A percentile compares a stretch with the other conserved stretches of the same genome.
phyloP scores from a whole-genome alignment of 2,113 vertebrate species.

The Hyperoodon ampullatus region DNA sequence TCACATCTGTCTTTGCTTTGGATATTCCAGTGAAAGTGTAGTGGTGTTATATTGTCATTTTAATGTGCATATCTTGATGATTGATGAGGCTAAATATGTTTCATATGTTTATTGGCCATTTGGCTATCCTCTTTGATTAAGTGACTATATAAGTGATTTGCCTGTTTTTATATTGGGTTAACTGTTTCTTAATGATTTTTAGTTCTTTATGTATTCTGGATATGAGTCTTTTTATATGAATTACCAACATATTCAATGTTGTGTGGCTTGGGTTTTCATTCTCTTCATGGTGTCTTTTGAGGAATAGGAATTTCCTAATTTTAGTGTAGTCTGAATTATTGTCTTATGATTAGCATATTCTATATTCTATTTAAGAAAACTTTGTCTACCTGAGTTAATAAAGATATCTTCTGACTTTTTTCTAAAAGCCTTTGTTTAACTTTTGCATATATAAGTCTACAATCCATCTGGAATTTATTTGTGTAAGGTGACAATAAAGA shows the following conservation, averaged over 20 bases:
- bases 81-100: background rate
- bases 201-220: background rate
- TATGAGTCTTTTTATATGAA: background rate
- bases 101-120: background rate
- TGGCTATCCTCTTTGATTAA: background rate
- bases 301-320: constrained; percentile 11
- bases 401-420: background rate
- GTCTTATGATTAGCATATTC: background rate
- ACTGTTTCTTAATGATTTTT: background rate
- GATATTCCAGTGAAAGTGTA: background rate
- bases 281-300: background rate
- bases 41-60: background rate
- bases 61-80: background rate
- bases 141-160: background rate
- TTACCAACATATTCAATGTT: background rate
- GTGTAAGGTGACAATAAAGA: background rate
- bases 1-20: background rate
- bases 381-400: background rate
- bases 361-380: background rate
- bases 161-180: background rate
- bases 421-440: background rate
- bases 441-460: background rate
- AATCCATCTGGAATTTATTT: background rate
- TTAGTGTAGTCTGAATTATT: background rate
- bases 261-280: background rate